Evolutionary conservation across 2,797 vertebrate genomes (phyloP), one percentile per base, ranked within the genome.

Genomic region (Enteromius fasciolatus): DNA sequence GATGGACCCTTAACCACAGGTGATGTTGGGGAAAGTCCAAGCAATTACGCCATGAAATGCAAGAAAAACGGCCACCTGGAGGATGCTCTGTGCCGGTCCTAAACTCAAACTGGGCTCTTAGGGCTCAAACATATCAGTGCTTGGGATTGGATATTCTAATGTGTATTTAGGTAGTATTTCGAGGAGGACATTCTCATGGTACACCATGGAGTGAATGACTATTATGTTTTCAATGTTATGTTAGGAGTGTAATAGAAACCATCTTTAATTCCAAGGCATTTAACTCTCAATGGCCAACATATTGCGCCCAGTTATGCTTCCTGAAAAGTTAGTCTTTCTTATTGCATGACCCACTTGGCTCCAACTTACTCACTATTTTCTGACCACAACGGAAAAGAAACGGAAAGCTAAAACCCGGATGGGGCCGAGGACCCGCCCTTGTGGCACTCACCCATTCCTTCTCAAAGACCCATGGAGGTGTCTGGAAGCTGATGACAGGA

Each of bases 401-500:
- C n/a, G 41, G n/a, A 73, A 72, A 50, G 25, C 44, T 48, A 48
- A 64, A 61, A 69, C n/a, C 46, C 0, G 33, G 1, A 70, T 39
- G 50, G 31, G 31, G 18, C 39, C 0, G 14, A 73, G 28, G 25
- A 69, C 10, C 28, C 20, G 0, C 15, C 17, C 46, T 23, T 44
- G 31, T 20, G 7, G 23, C 23, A 88, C 92, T 0, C 92, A 98
- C 97, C 96, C 92, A 92, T 75, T 94, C 66, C 1, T 96, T 93
- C 20, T 94, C 95, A 72, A 91, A 97, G 85, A 94, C 89, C 97
- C 97, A 97, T 4, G 97, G 97, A 0, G 96, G 96, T 0, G 93
- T 96, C 84, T 95, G 91, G 88, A 98, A 98, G 83, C 92, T 95
- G 91, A 98, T 95, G 64, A 96, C 96, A 0, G 97, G 97, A 44